These are phyloP conservation scores for Phenacoccus solenopsis DNA, from an alignment of 1,140 invertebrate species.

Conservation along the genomic window DNA sequence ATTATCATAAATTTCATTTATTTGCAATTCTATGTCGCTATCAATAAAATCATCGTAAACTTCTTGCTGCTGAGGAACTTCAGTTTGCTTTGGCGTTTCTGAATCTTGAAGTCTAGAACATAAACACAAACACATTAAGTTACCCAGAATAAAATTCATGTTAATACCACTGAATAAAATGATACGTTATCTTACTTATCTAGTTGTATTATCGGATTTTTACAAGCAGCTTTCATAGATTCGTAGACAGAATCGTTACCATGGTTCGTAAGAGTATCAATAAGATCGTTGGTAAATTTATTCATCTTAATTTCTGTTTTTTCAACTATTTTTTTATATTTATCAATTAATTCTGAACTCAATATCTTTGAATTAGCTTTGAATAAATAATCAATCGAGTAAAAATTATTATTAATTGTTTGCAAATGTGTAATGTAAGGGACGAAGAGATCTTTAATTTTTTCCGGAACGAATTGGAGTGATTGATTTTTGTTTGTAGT, in stretches of 20 bases:
- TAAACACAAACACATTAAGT: too few relatives aligned
- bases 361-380: neutral
- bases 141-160: too few relatives aligned
- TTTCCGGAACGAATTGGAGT: neutral
- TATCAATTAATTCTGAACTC: neutral
- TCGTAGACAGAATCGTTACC: neutral
- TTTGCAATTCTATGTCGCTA: conserved; percentile 1
- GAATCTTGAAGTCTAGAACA: neutral
- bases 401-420: neutral
- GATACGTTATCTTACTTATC: too few relatives aligned
- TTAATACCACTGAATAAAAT: too few relatives aligned
- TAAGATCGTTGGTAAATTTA: neutral
- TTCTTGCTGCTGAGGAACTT: neutral
- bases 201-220: neutral
- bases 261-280: neutral
- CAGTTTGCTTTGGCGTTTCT: neutral
- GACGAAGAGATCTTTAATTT: neutral
- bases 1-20: neutral
- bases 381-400: neutral
- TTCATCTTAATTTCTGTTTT: neutral
- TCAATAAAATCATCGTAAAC: neutral
- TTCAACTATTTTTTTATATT: neutral
- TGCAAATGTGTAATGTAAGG: neutral
- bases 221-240: neutral
- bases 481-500: neutral